These are phyloP conservation scores for Sisor rabdophorus DNA, from an alignment of 2,113 vertebrate genomes.

Conservation along the genomic window DNA sequence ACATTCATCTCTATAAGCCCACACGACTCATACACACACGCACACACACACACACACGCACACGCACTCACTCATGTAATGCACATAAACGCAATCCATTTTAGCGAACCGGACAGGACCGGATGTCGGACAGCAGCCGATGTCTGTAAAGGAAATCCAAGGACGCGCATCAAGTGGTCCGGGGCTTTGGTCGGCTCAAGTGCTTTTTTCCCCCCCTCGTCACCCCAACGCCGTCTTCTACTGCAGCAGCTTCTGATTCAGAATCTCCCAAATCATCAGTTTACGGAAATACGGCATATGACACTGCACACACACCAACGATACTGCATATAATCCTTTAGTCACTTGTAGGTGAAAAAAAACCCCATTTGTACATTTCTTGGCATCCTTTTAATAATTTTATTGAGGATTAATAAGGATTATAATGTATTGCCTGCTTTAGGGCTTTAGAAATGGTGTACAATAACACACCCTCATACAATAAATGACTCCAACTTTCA, in stretches of 20 bases:
- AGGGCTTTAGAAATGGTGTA: too few species aligned
- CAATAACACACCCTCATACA: too few species aligned
- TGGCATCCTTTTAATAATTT: too few species aligned
- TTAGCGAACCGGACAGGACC: background rate
- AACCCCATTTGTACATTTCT: too few species aligned
- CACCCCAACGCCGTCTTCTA: background rate
- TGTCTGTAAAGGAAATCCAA: constrained; percentile 11
- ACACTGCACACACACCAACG: constrained; percentile 63
- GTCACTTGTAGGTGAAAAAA: too few species aligned
- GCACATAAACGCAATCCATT: background rate
- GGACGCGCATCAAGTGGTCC: constrained; percentile 24
- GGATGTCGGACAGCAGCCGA: background rate
- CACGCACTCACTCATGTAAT: too few species aligned
- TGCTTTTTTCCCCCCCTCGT: background rate
- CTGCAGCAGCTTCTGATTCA: constrained; percentile 83
- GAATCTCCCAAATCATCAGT: constrained; percentile 93
- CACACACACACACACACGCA: background rate
- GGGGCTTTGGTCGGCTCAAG: constrained; percentile 39
- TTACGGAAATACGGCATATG: constrained; percentile 90
- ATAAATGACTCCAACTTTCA: too few species aligned
- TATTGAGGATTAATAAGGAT: too few species aligned
- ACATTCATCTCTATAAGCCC: background rate
- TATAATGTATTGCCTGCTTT: too few species aligned
- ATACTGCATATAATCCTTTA: background rate
- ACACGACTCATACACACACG: background rate